Conservation (phyloP, 2,888 invertebrate genomes). For the Amiota minor region DNA sequence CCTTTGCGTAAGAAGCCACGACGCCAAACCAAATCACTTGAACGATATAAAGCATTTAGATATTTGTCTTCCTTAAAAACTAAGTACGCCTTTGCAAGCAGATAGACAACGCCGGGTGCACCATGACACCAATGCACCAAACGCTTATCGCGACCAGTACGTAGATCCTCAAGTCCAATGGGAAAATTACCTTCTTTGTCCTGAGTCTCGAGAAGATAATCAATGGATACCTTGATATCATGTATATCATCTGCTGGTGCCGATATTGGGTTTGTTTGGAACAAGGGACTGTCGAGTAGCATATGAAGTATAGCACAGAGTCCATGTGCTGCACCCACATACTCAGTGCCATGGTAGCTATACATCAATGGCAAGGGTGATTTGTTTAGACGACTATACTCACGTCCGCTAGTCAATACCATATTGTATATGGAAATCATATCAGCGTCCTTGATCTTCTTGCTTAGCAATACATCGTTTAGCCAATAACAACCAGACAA, state of each 20-base stretch:
- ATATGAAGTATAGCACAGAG: conserved; percentile 80
- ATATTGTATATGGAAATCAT: conserved; percentile 80
- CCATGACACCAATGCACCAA: conserved; percentile 94
- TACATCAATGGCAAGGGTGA: conserved; percentile 85
- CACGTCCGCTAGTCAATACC: conserved; percentile 82
- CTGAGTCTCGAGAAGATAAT: conserved; percentile 78
- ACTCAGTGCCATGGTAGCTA: conserved; percentile 75
- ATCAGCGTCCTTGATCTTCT: conserved; percentile 72
- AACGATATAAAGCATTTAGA: conserved; percentile 79
- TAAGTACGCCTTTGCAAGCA: conserved; percentile 85
- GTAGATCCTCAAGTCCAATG: conserved; percentile 80
- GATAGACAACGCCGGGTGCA: conserved; percentile 85
- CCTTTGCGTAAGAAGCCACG: conserved; percentile 89
- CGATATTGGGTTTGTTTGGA: conserved; percentile 59
- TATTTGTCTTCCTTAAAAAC: conserved; percentile 84
- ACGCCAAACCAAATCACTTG: conserved; percentile 86
- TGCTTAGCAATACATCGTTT: conserved; percentile 69
- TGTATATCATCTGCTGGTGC: conserved; percentile 66
- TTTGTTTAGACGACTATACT: conserved; percentile 77
- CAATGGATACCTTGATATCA: conserved; percentile 79
- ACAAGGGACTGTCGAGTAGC: conserved; percentile 77
- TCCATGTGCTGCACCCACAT: conserved; percentile 79
- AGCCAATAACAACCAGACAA: conserved; percentile 85
- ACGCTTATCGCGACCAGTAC: conserved; percentile 77
- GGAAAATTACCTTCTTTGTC: conserved; percentile 84